Percentiles rank a stretch among this genome's conserved stretches.
Evolutionary conservation across 2,113 vertebrate genomes (phyloP).

Genomic region (Galemys pyrenaicus): DNA sequence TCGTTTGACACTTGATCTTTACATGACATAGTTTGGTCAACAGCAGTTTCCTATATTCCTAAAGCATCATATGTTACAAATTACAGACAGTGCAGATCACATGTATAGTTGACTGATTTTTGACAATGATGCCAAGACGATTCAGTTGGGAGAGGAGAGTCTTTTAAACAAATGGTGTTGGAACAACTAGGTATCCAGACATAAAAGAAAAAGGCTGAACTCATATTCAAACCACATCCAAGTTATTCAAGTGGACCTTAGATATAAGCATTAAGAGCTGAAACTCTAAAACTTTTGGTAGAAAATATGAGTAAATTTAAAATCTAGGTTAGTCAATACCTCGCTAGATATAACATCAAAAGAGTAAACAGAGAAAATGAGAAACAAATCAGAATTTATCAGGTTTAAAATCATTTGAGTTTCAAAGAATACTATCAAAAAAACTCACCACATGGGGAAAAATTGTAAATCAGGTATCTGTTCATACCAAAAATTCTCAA

Average conservation of each 20-base stretch:
- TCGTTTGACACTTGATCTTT: background rate
- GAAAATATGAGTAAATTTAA: background rate
- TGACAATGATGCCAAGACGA: background rate
- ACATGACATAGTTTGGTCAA: background rate
- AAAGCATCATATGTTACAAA: background rate
- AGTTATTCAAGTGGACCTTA: background rate
- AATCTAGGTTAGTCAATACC: background rate
- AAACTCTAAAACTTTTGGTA: background rate
- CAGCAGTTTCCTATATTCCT: background rate
- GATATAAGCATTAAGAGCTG: background rate
- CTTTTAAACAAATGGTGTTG: background rate
- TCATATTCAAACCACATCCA: background rate
- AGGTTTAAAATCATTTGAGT: background rate
- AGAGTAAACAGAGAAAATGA: background rate
- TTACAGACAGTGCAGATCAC: background rate
- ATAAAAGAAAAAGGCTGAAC: background rate
- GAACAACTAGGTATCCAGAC: background rate
- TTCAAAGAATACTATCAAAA: background rate
- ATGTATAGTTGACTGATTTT: background rate
- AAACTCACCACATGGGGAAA: background rate
- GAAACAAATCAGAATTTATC: background rate
- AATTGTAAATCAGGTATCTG: background rate
- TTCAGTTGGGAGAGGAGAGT: background rate
- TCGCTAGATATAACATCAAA: background rate
- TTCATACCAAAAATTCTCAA: background rate